Evolutionary conservation across 2,113 vertebrate genomes (phyloP).

Genomic region (Ariopsis seemanni): DNA sequence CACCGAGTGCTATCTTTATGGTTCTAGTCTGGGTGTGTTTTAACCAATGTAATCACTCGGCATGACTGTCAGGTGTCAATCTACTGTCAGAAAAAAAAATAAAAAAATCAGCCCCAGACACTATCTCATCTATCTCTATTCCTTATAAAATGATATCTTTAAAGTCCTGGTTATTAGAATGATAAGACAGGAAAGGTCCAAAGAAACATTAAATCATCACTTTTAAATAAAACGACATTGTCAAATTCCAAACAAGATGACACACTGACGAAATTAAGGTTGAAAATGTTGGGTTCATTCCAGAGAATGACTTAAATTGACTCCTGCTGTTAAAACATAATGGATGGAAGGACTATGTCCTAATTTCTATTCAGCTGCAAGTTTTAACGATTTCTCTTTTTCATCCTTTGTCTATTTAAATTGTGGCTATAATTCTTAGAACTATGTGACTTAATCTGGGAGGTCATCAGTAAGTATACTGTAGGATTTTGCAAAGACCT

Average conservation of each 20-base stretch:
- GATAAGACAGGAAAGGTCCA: background rate
- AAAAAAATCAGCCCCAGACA: background rate
- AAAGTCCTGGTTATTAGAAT: background rate
- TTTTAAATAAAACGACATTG: constrained; percentile 29
- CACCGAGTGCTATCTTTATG: constrained; percentile 44
- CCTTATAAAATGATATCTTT: background rate
- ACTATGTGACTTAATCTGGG: constrained; percentile 68
- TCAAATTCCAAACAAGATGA: constrained; percentile 26
- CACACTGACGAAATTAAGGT: constrained; percentile 3
- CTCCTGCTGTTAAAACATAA: constrained; percentile 65
- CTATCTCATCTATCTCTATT: background rate
- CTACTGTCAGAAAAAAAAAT: background rate
- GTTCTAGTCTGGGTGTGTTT: background rate
- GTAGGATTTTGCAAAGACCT: constrained; percentile 68
- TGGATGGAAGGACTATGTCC: constrained; percentile 64
- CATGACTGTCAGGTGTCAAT: background rate
- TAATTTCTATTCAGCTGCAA: constrained; percentile 68
- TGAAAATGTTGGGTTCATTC: constrained; percentile 44
- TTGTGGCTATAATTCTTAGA: constrained; percentile 72
- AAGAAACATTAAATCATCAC: constrained; percentile 10
- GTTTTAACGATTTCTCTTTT: constrained; percentile 71
- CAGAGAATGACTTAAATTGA: constrained; percentile 60
- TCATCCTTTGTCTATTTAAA: constrained; percentile 69
- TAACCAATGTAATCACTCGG: background rate
- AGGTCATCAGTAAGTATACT: constrained; percentile 71